phyloP scores from a whole-genome alignment of 2,888 invertebrate species.

The Linyphia triangularis region DNA sequence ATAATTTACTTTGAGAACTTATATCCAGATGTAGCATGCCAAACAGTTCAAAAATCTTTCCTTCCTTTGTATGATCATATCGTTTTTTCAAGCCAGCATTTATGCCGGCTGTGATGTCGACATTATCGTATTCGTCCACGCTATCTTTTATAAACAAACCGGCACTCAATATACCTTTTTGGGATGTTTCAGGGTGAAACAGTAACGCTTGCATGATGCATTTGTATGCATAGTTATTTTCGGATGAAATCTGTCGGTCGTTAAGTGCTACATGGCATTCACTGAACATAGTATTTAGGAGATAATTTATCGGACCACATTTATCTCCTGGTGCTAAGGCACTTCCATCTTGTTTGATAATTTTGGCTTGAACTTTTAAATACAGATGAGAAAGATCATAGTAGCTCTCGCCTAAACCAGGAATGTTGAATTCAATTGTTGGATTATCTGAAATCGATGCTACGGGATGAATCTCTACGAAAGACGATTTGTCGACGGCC shows the following conservation, averaged over 20 bases:
- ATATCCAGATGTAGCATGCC: constrained; percentile 24
- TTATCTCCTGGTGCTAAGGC: not conserved
- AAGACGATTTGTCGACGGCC: constrained; percentile 22
- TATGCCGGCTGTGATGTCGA: not conserved
- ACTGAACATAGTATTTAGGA: constrained; percentile 49
- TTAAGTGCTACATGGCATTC: constrained; percentile 25
- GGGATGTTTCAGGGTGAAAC: not conserved
- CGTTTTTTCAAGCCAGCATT: not conserved
- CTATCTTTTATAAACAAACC: constrained; percentile 21
- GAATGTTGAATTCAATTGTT: constrained; percentile 14
- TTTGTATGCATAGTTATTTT: constrained; percentile 46
- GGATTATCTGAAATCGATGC: constrained; percentile 33
- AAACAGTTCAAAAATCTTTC: not conserved
- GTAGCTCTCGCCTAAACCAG: constrained; percentile 15
- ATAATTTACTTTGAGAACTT: constrained; percentile 3
- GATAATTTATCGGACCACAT: constrained; percentile 21
- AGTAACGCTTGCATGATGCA: constrained; percentile 12
- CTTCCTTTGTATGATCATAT: not conserved
- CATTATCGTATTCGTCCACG: not conserved
- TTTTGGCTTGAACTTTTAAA: constrained; percentile 14
- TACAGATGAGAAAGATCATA: constrained; percentile 6
- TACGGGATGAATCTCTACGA: constrained; percentile 41
- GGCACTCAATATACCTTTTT: not conserved
- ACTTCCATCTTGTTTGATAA: constrained; percentile 4
- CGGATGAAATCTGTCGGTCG: constrained; percentile 15